Evolutionary conservation across 2,888 invertebrate genomes (phyloP).

Genomic region (Ernsta delagoae): DNA sequence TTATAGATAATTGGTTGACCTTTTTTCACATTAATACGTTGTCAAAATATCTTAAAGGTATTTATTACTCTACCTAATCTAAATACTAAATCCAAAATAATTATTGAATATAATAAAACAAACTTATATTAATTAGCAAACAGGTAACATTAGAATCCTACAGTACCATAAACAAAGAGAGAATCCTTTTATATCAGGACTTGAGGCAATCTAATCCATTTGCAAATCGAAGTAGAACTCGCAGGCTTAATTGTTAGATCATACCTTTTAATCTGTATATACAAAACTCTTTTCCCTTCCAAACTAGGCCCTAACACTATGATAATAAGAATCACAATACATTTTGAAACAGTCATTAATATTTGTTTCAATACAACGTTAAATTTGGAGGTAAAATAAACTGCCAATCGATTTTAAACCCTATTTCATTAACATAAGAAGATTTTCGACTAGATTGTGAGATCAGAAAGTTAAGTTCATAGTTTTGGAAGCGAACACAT

Average conservation of each 20-base stretch:
- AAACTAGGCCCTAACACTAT: conserved; percentile 5
- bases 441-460: background rate
- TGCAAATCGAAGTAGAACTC: conserved; percentile 60
- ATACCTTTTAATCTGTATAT: conserved; percentile 45
- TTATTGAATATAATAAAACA: too few species aligned
- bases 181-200: conserved; percentile 46
- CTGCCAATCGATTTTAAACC: conserved; percentile 41
- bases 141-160: too few species aligned
- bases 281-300: background rate
- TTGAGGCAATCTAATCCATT: conserved; percentile 80
- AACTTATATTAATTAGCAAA: too few species aligned
- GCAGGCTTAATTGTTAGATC: conserved; percentile 62
- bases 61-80: too few species aligned
- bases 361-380: background rate
- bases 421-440: conserved; percentile 35
- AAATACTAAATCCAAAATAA: too few species aligned
- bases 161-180: too few species aligned
- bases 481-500: conserved; percentile 62
- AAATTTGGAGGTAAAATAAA: background rate
- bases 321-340: background rate
- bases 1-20: too few species aligned
- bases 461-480: conserved; percentile 37
- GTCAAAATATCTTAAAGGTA: too few species aligned
- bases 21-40: too few species aligned
- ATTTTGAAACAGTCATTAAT: background rate